Evolutionary conservation across 2,113 vertebrate genomes (phyloP), one percentile per base, ranked within the genome.

Genomic region (Lontra canadensis): DNA sequence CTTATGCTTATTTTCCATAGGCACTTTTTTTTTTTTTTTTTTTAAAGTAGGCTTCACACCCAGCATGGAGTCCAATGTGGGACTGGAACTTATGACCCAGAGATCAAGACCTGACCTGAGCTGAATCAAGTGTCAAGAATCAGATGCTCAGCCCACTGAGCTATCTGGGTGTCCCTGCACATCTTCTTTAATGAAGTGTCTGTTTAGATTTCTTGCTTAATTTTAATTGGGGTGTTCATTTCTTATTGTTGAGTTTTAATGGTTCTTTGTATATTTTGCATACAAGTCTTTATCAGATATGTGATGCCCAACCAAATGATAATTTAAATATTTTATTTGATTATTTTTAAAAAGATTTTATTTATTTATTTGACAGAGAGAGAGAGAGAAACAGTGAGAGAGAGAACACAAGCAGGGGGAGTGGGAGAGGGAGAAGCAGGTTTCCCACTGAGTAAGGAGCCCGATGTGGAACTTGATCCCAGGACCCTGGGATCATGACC

Each of bases 231-330:
- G 8, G 0, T 86, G 6, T 88, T 94, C 71, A 20, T 31, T 80
- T 96, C 86, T 34, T 83, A 59, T 39, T 49, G 31, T 94, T 93
- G 42, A 81, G 13, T 80, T 91, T 96, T 65, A 91, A 93, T 7
- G 63, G 15, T 69, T 96, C 74, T 87, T 44, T 36, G 44, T 95
- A 36, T 65, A 18, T 47, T 63, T 95, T 94, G 20, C 34, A 61
- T 52, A 47, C 31, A 79, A 90, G 26, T 57, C 17, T 84, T 61
- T 61, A 61, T 61, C 9, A 61, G 59, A 11, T 61, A 61, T 61
- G 9, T 61, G 59, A 61, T 61, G 59, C 59, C 23, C 23, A 61
- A 61, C 3, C 23, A 25, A 61, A 61, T 61, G 59, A 61, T 61
- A 61, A 61, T 26, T 61, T 61, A 61, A 61, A 61, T 59, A 59